Base-by-base conservation (phyloP, 2,888 invertebrate genomes). In the Cordilura impudica region DNA sequence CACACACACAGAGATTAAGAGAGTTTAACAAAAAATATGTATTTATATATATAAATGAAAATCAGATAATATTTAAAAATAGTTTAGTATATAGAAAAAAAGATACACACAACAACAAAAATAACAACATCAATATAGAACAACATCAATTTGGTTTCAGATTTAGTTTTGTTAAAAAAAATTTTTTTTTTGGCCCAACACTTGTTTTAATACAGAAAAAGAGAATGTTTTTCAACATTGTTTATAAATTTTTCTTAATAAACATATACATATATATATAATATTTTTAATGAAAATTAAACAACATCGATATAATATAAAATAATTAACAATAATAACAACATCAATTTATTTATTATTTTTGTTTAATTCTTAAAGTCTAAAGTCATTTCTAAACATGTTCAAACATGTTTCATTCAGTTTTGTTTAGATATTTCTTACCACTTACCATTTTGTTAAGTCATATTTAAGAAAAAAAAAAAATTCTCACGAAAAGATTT, bases 261-360 rank as follows among this genome's bases (percentile, higher is more conserved):
- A 84, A 86, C 86, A 86, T 85, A 83, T 83, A n/a, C n/a, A n/a
- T n/a, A 86, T 39, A n/a, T 4, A 7, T 70, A 58, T 12, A n/a
- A 12, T 63, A 12, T 29, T 1, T 21, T 12, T 10, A 29, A 29
- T 39, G 12, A 61, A 29, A 10, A 2, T 51, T 51, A 0, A 54
- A 16, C 14, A 35, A 54, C 73, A 70, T 66, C 49, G 39, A 78
- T 58, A 60, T 45, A n/a, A 18, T 16, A 43, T 54, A 8, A 35
- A 54, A 43, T 54, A n/a, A 58, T 61, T 51, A 73, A 70, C 61
- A 81, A 73, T 35, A 76, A 70, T 43, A 76, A 80, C 35, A 76
- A 81, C 78, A 78, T 75, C 63, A 66, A 78, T 72, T 67, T 65
- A 31, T 35, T 35, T 49, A 63, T 56, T 7, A 23, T 5, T 35